Evolutionary conservation across 2,113 vertebrate species (phyloP).

Genomic region (Prochilodus magdalenae): DNA sequence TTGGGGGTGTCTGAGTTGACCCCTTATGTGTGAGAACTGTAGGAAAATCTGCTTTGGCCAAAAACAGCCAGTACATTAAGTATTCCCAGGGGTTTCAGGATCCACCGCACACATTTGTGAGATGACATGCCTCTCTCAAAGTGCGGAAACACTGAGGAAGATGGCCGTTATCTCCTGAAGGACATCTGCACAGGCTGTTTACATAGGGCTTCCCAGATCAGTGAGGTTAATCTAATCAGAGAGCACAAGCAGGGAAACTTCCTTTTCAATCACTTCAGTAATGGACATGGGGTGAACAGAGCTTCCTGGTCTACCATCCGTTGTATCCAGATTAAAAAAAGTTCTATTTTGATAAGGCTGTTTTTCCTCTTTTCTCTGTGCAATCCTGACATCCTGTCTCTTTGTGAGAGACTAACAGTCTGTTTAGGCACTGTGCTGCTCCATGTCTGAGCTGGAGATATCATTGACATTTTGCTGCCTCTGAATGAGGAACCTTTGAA

Average conservation of each 20-base stretch:
- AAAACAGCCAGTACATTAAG: conserved; percentile 45
- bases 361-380: conserved; percentile 69
- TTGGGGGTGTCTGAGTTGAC: conserved; percentile 4
- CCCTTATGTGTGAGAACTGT: conserved; percentile 40
- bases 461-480: conserved; percentile 30
- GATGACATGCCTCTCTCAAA: conserved; percentile 65
- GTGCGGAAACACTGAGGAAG: conserved; percentile 66
- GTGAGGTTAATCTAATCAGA: conserved; percentile 79
- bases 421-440: conserved; percentile 32
- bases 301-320: conserved; percentile 78
- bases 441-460: conserved; percentile 25
- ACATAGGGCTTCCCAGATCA: conserved; percentile 66
- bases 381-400: conserved; percentile 72
- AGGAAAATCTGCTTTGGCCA: conserved; percentile 34
- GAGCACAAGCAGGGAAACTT: conserved; percentile 78
- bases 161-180: conserved; percentile 76
- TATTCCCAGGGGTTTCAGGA: conserved; percentile 66
- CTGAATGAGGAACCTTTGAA: background rate
- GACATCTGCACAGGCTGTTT: conserved; percentile 78
- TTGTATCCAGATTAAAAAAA: conserved; percentile 71
- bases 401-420: conserved; percentile 55
- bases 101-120: conserved; percentile 64
- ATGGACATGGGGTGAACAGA: conserved; percentile 72
- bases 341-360: conserved; percentile 79
- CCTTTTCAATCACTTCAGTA: conserved; percentile 78